phyloP scores from a whole-genome alignment of 2,113 vertebrate genomes.

The Coptodon bakossiorum region DNA sequence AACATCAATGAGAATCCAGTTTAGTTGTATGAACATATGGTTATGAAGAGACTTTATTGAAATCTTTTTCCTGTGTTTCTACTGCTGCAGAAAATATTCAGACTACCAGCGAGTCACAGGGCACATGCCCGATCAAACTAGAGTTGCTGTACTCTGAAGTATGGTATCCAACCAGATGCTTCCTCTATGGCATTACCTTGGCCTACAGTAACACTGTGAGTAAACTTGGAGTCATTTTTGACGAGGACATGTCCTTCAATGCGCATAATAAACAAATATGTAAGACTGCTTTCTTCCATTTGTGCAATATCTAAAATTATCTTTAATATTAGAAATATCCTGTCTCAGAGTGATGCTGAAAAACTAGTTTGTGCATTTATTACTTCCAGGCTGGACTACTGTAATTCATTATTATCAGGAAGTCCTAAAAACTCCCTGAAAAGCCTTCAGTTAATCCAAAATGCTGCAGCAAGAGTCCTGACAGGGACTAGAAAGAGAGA shows the following conservation, averaged over 20 bases:
- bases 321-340: accelerated
- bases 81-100: background rate
- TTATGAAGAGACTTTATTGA: background rate
- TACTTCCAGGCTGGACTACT: accelerated
- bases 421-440: accelerated
- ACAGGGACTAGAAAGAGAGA: background rate
- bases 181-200: no score
- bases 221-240: no score
- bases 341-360: background rate
- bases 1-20: background rate
- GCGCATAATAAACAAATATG: no score
- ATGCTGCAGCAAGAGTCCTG: background rate
- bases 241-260: no score
- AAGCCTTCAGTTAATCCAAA: background rate
- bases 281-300: background rate
- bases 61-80: background rate
- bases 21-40: background rate
- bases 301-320: background rate
- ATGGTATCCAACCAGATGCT: no score
- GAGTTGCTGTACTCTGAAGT: no score
- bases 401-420: accelerated
- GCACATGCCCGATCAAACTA: no score
- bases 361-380: background rate
- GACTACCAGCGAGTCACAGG: background rate
- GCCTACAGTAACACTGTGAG: no score